Conservation (phyloP, 2,113 vertebrate species). For the Heterotilapia buettikoferi region DNA sequence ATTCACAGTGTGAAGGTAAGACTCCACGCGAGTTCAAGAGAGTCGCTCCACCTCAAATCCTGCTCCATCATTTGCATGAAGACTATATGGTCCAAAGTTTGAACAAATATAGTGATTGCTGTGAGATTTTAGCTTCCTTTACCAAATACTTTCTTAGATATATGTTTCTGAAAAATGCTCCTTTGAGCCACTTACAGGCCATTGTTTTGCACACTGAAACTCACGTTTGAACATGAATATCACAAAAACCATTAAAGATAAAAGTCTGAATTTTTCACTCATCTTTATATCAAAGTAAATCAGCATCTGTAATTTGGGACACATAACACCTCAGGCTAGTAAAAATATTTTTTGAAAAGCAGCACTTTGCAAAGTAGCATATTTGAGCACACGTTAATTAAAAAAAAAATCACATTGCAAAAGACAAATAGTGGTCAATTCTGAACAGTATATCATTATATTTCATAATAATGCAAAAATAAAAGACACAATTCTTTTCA, state of each 20-base stretch:
- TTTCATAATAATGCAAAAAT: not conserved
- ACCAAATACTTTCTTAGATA: not conserved
- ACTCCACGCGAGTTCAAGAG: accelerated
- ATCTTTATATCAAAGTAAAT: not conserved
- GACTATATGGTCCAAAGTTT: not conserved
- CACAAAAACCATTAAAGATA: not conserved
- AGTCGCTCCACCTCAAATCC: not conserved
- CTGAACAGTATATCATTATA: not conserved
- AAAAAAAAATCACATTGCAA: not conserved
- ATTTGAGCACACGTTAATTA: not conserved
- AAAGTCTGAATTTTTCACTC: not conserved
- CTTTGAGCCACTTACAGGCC: not conserved
- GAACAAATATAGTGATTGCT: not conserved
- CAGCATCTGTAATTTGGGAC: not conserved
- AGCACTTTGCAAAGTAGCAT: not conserved
- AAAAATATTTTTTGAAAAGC: not conserved
- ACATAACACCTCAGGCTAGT: not conserved
- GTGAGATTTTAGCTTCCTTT: not conserved
- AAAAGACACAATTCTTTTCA: not conserved
- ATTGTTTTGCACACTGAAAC: accelerated
- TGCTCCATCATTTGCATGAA: not conserved
- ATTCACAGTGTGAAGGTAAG: not conserved
- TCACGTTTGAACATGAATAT: not conserved
- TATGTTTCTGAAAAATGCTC: not conserved
- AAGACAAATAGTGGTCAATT: not conserved